A percentile compares a stretch with the other conserved stretches of the same genome.
Evolutionary conservation across 1,140 invertebrate genomes (phyloP).

Genomic region (Procambarus virginalis): DNA sequence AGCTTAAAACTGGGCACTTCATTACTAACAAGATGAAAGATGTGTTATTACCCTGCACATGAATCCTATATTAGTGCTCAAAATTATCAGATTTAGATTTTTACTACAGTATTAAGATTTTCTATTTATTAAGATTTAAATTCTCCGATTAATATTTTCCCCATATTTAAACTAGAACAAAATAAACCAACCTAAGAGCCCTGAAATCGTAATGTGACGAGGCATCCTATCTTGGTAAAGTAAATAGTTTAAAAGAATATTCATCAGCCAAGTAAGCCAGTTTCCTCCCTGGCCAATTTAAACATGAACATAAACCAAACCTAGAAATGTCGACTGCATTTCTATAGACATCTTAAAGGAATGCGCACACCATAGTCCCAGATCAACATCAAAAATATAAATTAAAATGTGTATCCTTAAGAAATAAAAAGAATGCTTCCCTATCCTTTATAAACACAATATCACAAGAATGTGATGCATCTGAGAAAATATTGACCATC

Average conservation of each 20-base stretch:
- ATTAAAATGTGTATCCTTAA: not conserved
- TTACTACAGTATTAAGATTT: no score
- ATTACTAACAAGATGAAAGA: not conserved
- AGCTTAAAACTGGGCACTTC: not conserved
- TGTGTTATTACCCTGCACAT: not conserved
- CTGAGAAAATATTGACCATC: no score
- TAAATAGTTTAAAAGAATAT: no score
- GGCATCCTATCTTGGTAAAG: not conserved
- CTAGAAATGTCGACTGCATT: not conserved
- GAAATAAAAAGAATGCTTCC: not conserved
- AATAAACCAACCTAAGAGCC: not conserved
- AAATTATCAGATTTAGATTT: not conserved
- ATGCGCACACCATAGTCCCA: not conserved
- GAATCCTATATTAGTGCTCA: not conserved
- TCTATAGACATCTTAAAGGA: not conserved
- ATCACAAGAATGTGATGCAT: no score
- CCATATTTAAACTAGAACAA: not conserved
- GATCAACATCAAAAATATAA: not conserved
- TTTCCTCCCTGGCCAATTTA: not conserved
- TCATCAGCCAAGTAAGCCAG: no score
- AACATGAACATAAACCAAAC: not conserved
- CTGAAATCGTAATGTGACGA: not conserved
- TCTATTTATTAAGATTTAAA: not conserved
- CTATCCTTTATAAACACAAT: not conserved
- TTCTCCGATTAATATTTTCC: not conserved